Conservation (phyloP, 2,797 vertebrate species). For the Siniperca undulata region DNA sequence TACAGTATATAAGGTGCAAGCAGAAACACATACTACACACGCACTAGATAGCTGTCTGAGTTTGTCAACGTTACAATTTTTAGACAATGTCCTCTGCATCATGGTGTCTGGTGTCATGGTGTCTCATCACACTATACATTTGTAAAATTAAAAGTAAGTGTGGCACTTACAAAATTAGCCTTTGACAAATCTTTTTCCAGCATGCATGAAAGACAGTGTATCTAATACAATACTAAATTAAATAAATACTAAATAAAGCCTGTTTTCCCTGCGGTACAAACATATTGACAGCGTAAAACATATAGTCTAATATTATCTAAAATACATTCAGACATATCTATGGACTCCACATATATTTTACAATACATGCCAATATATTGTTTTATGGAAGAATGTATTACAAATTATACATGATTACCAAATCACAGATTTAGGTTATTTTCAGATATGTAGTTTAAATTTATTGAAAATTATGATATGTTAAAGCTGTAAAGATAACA, state of each 20-base stretch:
- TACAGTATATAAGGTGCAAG: background rate
- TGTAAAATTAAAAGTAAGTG: background rate
- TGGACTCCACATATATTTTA: background rate
- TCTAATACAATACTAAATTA: background rate
- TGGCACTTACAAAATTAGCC: background rate
- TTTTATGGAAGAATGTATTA: background rate
- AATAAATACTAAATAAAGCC: background rate
- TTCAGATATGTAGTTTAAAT: background rate
- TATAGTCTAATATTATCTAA: background rate
- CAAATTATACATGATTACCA: background rate
- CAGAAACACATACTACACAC: background rate
- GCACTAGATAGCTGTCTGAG: background rate
- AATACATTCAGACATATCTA: background rate
- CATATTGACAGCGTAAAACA: background rate
- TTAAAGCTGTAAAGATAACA: background rate
- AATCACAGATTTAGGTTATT: background rate
- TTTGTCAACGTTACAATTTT: slow-evolving; percentile 11
- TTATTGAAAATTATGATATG: too few species aligned
- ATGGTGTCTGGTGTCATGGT: background rate
- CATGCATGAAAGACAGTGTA: background rate
- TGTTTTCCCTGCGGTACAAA: background rate
- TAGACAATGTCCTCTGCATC: background rate
- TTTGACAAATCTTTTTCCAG: slow-evolving; percentile 19
- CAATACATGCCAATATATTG: background rate
- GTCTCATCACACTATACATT: slow-evolving; percentile 5